Evolutionary conservation across 2,113 vertebrate species (phyloP).

Genomic region (Oceanodroma tethys): DNA sequence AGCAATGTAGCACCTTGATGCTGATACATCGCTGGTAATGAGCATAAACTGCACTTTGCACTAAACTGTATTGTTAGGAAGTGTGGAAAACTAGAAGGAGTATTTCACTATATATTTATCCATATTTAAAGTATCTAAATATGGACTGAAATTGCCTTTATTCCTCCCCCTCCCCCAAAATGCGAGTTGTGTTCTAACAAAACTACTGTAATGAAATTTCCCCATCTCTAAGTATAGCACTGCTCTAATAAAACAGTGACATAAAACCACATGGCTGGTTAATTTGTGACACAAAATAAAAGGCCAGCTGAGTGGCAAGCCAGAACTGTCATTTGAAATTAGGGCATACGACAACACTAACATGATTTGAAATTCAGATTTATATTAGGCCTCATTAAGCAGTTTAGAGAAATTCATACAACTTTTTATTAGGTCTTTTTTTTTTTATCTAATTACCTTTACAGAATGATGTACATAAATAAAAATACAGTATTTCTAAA

Average conservation of each 20-base stretch:
- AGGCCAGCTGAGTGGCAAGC: slow-evolving; percentile 29
- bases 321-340: slow-evolving; percentile 48
- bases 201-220: background rate
- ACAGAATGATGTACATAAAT: background rate
- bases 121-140: background rate
- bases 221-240: background rate
- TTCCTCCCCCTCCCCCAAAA: background rate
- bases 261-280: slow-evolving; percentile 18
- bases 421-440: background rate
- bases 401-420: background rate
- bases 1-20: background rate
- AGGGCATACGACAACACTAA: background rate
- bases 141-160: background rate
- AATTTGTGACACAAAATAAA: slow-evolving; percentile 50
- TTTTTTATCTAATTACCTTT: background rate
- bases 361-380: slow-evolving; percentile 50
- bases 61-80: background rate
- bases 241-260: background rate
- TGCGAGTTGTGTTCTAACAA: background rate
- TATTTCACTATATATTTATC: background rate
- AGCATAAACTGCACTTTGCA: background rate
- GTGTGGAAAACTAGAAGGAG: background rate
- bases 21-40: background rate
- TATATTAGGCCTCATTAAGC: slow-evolving; percentile 35
- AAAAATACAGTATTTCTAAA: background rate